Evolutionary conservation across 2,888 invertebrate species (phyloP).

Genomic region (Macrosiphum euphorbiae): DNA sequence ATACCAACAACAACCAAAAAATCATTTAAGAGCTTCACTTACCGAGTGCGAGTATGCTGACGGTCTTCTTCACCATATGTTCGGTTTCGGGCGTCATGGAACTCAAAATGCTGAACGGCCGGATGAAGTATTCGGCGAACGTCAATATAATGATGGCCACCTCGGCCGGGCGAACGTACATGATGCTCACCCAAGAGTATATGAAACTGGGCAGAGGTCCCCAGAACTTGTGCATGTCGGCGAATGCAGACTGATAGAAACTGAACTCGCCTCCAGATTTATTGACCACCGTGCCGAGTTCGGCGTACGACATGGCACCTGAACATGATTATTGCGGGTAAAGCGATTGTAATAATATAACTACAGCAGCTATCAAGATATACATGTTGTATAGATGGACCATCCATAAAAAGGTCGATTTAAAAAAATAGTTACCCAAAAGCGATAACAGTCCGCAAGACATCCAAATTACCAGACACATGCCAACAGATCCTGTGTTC

Average conservation of each 20-base stretch:
- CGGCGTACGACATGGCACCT: constrained; percentile 86
- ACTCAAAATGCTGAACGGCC: constrained; percentile 68
- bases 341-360: background rate
- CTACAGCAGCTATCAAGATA: background rate
- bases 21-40: constrained; percentile 69
- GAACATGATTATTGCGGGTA: constrained; percentile 15
- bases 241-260: constrained; percentile 82
- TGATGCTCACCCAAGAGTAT: constrained; percentile 83
- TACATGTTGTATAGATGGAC: background rate
- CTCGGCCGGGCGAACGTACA: constrained; percentile 82
- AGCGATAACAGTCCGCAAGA: constrained; percentile 84
- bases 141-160: constrained; percentile 83
- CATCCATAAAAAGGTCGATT: constrained; percentile 67
- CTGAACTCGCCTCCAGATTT: constrained; percentile 87
- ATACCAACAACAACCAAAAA: background rate
- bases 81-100: constrained; percentile 71
- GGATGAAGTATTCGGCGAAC: constrained; percentile 81
- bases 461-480: constrained; percentile 84
- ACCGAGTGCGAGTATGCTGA: constrained; percentile 78
- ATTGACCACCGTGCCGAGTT: constrained; percentile 83
- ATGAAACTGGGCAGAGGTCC: constrained; percentile 82
- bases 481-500: constrained; percentile 83
- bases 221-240: constrained; percentile 78
- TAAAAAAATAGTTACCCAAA: constrained; percentile 74
- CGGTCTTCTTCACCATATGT: constrained; percentile 74